Percentiles rank a stretch among this genome's conserved stretches.
Conservation (phyloP, 2,113 vertebrate species). For the Brachyhypopomus occidentalis region DNA sequence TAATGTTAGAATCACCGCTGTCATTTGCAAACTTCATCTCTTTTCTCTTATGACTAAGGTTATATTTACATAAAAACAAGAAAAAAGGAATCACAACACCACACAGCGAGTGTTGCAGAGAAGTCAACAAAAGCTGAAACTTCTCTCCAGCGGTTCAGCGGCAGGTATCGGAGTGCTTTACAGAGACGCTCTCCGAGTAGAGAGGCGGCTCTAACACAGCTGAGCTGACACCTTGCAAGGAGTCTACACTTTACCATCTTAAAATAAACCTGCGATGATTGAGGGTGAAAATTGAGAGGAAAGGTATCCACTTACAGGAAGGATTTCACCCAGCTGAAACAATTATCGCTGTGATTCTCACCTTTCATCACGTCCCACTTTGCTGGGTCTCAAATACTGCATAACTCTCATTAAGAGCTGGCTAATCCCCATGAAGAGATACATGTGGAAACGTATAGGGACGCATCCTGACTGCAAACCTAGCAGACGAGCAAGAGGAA, state of each 20-base stretch:
- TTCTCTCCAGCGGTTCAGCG: not conserved
- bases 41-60: not conserved
- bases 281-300: conserved; percentile 70
- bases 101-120: not conserved
- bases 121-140: not conserved
- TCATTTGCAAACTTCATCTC: too few relatives aligned
- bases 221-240: conserved; percentile 66
- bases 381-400: conserved; percentile 15
- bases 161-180: not conserved
- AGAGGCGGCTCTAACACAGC: conserved; percentile 62
- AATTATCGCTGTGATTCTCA: conserved; percentile 72
- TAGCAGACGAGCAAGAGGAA: not conserved
- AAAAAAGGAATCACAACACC: not conserved
- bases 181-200: conserved; percentile 35
- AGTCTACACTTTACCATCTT: conserved; percentile 66
- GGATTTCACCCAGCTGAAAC: conserved; percentile 53
- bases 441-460: conserved; percentile 17
- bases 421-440: conserved; percentile 12
- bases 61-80: conserved; percentile 8
- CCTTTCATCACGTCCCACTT: conserved; percentile 64
- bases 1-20: too few relatives aligned
- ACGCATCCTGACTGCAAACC: not conserved
- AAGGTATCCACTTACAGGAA: conserved; percentile 67
- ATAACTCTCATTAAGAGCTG: not conserved
- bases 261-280: conserved; percentile 74